Evolutionary conservation across 2,113 vertebrate genomes (phyloP).

Genomic region (Erpornis zantholeuca): DNA sequence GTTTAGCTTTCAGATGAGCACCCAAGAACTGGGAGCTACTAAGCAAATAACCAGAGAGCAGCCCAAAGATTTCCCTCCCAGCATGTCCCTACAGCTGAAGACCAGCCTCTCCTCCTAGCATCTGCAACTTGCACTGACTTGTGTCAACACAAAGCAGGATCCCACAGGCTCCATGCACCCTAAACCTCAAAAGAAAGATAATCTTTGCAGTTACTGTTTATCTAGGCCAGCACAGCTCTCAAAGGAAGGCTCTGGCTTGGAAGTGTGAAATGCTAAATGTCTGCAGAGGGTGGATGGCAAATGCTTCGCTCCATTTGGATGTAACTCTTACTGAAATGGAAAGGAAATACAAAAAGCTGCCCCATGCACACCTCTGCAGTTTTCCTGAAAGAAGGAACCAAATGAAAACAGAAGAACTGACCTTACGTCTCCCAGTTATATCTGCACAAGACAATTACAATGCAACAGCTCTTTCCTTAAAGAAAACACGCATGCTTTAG

Average conservation of each 20-base stretch:
- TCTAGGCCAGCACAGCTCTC: not conserved
- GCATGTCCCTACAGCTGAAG: rapidly evolving
- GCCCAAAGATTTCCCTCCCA: not conserved
- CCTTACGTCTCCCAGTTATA: not conserved
- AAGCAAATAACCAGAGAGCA: not conserved
- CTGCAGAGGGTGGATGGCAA: not conserved
- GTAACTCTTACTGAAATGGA: not conserved
- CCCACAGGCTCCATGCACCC: not conserved
- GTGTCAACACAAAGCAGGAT: not conserved
- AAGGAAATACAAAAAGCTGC: not conserved
- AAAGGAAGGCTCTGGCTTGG: not conserved
- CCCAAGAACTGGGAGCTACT: not conserved
- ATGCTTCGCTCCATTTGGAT: not conserved
- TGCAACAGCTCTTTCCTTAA: not conserved
- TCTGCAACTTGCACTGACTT: not conserved
- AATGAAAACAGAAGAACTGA: not conserved
- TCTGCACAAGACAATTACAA: not conserved
- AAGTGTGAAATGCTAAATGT: not conserved
- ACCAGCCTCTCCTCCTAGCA: not conserved
- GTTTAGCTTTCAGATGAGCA: not conserved
- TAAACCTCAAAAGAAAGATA: not conserved
- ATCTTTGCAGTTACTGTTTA: not conserved
- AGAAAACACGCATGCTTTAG: not conserved
- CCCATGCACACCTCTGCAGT: not conserved
- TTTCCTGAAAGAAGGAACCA: not conserved